Evolutionary conservation across 2,113 vertebrate species (phyloP).

Genomic region (Calidris pugnax): DNA sequence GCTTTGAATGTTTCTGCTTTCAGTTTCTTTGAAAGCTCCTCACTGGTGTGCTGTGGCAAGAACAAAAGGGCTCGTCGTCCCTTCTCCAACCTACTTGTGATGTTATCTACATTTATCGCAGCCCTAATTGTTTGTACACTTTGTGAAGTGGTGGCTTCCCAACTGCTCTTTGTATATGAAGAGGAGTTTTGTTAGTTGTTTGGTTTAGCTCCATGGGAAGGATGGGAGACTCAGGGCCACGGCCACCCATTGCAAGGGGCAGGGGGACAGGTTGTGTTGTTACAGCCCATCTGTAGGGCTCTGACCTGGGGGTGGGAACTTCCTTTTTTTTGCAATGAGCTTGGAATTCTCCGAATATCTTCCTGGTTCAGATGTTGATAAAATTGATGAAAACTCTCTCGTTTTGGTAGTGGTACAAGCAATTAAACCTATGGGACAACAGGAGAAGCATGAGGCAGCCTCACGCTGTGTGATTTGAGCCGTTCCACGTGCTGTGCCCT

Average conservation of each 20-base stretch:
- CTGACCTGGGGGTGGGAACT: not conserved
- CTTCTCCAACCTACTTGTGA: not conserved
- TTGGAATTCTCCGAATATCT: not conserved
- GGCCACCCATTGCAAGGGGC: not conserved
- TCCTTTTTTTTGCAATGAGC: no score
- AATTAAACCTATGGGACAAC: not conserved
- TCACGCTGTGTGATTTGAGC: not conserved
- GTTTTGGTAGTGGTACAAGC: not conserved
- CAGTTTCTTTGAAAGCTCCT: not conserved
- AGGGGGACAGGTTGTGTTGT: accelerated
- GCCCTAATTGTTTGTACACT: not conserved
- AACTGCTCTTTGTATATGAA: not conserved
- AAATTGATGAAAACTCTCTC: not conserved
- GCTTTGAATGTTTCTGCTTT: not conserved
- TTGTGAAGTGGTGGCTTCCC: not conserved
- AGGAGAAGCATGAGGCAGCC: not conserved
- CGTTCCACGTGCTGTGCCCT: not conserved
- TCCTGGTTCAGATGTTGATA: not conserved
- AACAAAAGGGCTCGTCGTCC: not conserved
- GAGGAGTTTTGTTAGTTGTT: not conserved
- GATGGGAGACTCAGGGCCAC: not conserved
- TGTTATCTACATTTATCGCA: not conserved
- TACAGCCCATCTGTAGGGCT: not conserved
- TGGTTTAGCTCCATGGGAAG: not conserved
- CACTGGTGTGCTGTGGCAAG: not conserved